Conservation (phyloP, 1,140 invertebrate genomes). For the Drosophila guanche region DNA sequence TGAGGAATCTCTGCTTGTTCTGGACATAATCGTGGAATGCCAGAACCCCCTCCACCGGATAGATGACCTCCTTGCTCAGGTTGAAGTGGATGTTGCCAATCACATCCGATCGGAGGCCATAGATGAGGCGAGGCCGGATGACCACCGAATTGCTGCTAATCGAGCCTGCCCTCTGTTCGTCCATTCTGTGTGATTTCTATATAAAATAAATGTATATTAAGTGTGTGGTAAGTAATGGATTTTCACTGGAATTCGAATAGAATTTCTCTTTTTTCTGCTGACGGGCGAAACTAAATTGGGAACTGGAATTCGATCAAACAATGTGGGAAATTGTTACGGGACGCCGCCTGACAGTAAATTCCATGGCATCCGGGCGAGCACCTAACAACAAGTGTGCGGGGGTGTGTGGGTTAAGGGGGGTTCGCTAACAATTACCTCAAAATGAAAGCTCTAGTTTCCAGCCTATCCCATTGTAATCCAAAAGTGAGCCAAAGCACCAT, state of each 20-base stretch:
- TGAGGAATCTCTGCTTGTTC: conserved; percentile 84
- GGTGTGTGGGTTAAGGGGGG: neutral
- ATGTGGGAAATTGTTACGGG: conserved; percentile 44
- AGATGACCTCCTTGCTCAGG: conserved; percentile 86
- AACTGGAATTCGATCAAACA: conserved; percentile 75
- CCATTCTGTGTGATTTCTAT: conserved; percentile 35
- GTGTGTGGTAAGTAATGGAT: conserved; percentile 15
- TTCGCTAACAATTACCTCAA: no score
- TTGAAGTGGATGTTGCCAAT: conserved; percentile 86
- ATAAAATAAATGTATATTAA: conserved; percentile 54
- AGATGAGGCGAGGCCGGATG: conserved; percentile 85
- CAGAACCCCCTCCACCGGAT: conserved; percentile 87
- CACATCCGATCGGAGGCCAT: conserved; percentile 86
- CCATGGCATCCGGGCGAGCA: conserved; percentile 53
- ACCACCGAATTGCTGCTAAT: conserved; percentile 35
- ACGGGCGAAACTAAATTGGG: conserved; percentile 13
- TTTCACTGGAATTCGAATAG: conserved; percentile 28
- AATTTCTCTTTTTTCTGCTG: conserved; percentile 15
- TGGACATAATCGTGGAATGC: conserved; percentile 85
- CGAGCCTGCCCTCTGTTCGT: conserved; percentile 42
- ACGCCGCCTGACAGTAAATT: conserved; percentile 65
- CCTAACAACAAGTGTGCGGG: conserved; percentile 25
- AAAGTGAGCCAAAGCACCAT: conserved; percentile 40
- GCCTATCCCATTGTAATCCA: conserved; percentile 13
- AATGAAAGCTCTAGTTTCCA: conserved; percentile 10